Conservation (phyloP, 2,888 invertebrate species). For the Dilophus febrilis region DNA sequence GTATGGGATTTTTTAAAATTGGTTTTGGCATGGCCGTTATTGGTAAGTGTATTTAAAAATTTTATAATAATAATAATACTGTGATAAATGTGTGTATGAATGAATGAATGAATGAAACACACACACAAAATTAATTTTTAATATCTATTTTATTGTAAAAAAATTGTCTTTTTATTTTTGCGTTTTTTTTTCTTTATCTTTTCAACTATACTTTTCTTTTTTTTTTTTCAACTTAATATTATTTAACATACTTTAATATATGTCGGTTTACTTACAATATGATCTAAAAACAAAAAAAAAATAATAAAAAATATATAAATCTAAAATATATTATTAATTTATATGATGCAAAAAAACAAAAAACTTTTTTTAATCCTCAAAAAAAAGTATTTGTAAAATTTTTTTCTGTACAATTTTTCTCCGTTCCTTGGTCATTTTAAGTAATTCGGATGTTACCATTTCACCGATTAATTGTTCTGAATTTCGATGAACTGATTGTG, state of each 20-base stretch:
- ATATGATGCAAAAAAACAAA: background rate
- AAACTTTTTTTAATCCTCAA: slow-evolving; percentile 21
- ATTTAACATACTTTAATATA: no score
- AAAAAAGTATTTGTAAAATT: slow-evolving; percentile 29
- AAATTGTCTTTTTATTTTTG: no score
- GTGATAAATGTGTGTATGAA: background rate
- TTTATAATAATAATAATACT: background rate
- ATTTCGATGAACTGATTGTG: slow-evolving; percentile 11
- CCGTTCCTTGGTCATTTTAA: slow-evolving; percentile 28
- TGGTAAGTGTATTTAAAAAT: slow-evolving; percentile 33
- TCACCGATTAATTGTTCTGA: slow-evolving; percentile 29
- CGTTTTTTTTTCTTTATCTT: background rate
- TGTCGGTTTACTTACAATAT: no score
- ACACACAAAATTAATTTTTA: background rate
- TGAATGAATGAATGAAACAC: background rate
- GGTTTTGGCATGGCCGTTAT: slow-evolving; percentile 73
- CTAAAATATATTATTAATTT: background rate
- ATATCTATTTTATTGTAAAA: background rate
- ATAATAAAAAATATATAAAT: background rate
- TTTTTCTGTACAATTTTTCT: slow-evolving; percentile 27
- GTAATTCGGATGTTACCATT: slow-evolving; percentile 26
- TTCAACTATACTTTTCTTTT: background rate
- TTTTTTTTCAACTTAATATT: no score
- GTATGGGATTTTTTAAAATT: slow-evolving; percentile 80
- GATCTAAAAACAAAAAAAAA: background rate